Evolutionary conservation across 2,797 vertebrate species (phyloP), one percentile per base, ranked within the genome.

Genomic region (Pterois miles): DNA sequence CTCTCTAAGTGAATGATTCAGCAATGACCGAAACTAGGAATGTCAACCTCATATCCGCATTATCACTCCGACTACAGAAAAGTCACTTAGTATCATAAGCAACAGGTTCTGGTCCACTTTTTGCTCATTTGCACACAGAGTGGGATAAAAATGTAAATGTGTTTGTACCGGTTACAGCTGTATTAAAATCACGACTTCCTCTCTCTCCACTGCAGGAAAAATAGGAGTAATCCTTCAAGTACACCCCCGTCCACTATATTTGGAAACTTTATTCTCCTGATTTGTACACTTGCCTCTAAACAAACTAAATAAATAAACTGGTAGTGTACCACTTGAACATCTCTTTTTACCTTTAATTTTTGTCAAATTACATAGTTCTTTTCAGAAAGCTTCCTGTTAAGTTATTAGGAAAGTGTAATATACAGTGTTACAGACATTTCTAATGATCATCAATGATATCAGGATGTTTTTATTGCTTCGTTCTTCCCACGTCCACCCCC

Each of bases 1-100:
- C 10, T 65, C n/a, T 56, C 22, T 54, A 54, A 8, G 69, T 70
- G 27, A 76, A 71, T 81, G 81, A 92, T 16, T 88, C 83, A 85
- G 14, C 78, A 36, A 52, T 79, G 72, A 86, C 71, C 50, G 72
- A 83, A 82, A 54, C 53, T 31, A 40, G 20, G 0, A 25, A 63
- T 11, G 8, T 54, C 31, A 54, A 62, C 54, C 23, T 50, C 31
- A 69, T 48, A 63, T 31, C 27, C 29, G 1, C 46, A 62, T 58
- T 68, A 52, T 76, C 6, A 22, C 11, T 59, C 10, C 2, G 3
- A 54, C 38, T 23, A 48, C 4, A 6, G 23, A 77, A 31, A 31
- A 76, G 53, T 77, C 14, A 66, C 64, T 50, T 22, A 10, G 27
- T 5, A 22, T 48, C 16, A 52, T 18, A 65, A 40, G 10, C 13